Evolutionary conservation across 1,140 invertebrate species (phyloP).

Genomic region (Amyelois transitella): DNA sequence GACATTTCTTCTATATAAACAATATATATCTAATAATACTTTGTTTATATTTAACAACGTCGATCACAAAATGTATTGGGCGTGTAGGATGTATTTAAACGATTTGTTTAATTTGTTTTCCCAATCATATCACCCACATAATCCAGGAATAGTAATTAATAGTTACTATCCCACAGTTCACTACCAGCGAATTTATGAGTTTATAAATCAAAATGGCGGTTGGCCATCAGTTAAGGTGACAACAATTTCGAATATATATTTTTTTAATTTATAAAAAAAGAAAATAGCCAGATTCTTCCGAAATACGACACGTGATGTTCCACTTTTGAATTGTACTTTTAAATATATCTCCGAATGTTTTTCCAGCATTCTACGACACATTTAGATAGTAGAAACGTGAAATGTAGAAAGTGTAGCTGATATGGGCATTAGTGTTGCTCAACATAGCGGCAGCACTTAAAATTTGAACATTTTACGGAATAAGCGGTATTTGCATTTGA

Average conservation of each 20-base stretch:
- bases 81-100: too few species aligned
- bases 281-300: not conserved
- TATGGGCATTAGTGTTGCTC: constrained; percentile 5
- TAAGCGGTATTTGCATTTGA: constrained; percentile 10
- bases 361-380: not conserved
- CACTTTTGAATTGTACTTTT: constrained; percentile 4
- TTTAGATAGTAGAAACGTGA: constrained; percentile 8
- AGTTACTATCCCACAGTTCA: too few species aligned
- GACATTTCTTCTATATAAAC: too few species aligned
- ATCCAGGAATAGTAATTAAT: too few species aligned
- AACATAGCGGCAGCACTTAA: constrained; percentile 7
- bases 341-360: constrained; percentile 2
- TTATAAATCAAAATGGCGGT: not conserved
- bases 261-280: too few species aligned
- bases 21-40: too few species aligned
- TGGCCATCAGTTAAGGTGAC: not conserved
- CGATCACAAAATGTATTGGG: too few species aligned
- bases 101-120: too few species aligned
- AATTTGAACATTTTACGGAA: constrained; percentile 6
- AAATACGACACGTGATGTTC: not conserved
- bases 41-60: too few species aligned
- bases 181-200: too few species aligned
- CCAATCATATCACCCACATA: too few species aligned
- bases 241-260: not conserved
- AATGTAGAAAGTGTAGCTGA: constrained; percentile 4